Conservation (phyloP, 2,797 vertebrate genomes). For the Scolopax rusticola region DNA sequence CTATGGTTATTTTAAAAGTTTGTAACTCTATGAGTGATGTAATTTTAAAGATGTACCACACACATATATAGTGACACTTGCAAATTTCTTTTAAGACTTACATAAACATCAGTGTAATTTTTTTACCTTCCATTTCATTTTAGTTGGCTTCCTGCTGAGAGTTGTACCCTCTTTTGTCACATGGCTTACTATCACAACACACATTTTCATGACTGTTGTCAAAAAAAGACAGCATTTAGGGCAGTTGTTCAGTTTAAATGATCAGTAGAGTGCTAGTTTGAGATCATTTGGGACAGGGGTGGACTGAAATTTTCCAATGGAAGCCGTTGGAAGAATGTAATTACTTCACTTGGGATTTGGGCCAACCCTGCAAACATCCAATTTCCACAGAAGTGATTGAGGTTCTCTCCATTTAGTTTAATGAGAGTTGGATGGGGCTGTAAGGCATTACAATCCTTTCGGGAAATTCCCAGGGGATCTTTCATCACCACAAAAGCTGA, state of each 20-base stretch:
- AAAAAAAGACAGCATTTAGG: constrained; percentile 19
- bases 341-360: constrained; percentile 65
- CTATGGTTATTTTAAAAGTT: background rate
- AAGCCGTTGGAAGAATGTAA: constrained; percentile 37
- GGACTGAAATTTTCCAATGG: constrained; percentile 44
- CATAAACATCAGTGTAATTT: background rate
- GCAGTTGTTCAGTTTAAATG: constrained; percentile 46
- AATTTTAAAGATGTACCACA: background rate
- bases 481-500: constrained; percentile 18
- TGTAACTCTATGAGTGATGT: background rate
- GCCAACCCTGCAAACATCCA: constrained; percentile 61
- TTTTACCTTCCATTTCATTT: constrained; percentile 15
- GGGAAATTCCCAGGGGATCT: constrained; percentile 28
- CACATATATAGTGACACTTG: background rate
- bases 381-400: constrained; percentile 61
- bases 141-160: constrained; percentile 2
- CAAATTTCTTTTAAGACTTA: background rate
- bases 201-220: background rate
- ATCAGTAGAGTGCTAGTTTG: constrained; percentile 38
- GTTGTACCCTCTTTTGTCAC: background rate
- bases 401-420: constrained; percentile 71
- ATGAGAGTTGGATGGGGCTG: constrained; percentile 50
- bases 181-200: background rate
- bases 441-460: constrained; percentile 44
- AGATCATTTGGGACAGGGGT: background rate